Base-by-base conservation (phyloP, 1,140 invertebrate genomes). In the Papilio aristodemus region DNA sequence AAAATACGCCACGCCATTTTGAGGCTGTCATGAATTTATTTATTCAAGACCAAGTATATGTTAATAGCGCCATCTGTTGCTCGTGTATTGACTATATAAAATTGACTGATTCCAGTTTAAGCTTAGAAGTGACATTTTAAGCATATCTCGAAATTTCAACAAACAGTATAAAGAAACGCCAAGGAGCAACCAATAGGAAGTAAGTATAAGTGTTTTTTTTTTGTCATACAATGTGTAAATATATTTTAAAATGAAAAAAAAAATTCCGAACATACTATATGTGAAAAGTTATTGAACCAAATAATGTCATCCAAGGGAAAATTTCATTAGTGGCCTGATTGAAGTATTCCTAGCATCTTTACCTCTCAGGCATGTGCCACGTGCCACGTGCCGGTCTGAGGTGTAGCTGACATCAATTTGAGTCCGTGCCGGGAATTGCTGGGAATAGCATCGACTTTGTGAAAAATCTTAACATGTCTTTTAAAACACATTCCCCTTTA, bases 261-360 rank as follows among this genome's bases (percentile, higher is more conserved):
- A 46, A 19, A 19, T 46, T 54, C 17, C 41, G 1, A 14, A 4
- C 43, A 19, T 9, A 25, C 27, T 13, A 54, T 22, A 13, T n/a
- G 22, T 10, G 46, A 13, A 13, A 0, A 6, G 27, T 32, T 32
- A 32, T 32, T 32, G 22, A 54, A 22, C 46, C 46, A 22, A 9
- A 9, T 50, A 54, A 13, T 39, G 10, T 54, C 7, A 46, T 46
- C 43, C 17, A 4, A 59, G 13, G 13, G 57, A 59, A 59, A 59
- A 59, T 59, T 59, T 59, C 57, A 59, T 59, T 59, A 59, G 57
- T 59, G 25, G 25, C 57, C 27, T 59, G 57, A 59, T 59, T 36
- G 57, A 59, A 22, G 57, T 59, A 59, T 59, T 59, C 36, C 57
- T 36, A 5, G 57, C 57, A 59, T 59, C 57, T 59, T 59, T 59